phyloP scores from a whole-genome alignment of 2,797 vertebrate species.

The Cichlasoma orientale region DNA sequence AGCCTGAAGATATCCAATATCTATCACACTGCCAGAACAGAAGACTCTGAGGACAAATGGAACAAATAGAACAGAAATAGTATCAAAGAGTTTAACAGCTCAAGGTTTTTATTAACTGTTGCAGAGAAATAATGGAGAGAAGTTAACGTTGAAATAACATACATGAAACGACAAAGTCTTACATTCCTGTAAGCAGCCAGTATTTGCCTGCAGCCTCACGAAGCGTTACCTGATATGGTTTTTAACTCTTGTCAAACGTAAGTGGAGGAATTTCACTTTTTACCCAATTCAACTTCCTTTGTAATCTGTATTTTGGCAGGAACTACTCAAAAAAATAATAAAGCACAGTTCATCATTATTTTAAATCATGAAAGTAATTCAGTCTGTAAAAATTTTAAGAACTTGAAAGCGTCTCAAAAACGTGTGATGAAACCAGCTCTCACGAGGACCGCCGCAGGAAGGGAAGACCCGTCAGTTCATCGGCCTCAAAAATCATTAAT shows the following conservation, averaged over 20 bases:
- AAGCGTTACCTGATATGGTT: accelerated
- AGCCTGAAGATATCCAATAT: not conserved
- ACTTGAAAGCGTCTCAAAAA: not conserved
- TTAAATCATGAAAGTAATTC: slow-evolving; percentile 7
- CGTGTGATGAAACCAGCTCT: not conserved
- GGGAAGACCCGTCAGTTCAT: not conserved
- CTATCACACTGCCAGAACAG: not conserved
- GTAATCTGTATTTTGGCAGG: not conserved
- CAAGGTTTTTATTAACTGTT: not conserved
- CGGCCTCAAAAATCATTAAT: not conserved
- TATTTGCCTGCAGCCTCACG: not conserved
- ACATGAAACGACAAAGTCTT: not conserved
- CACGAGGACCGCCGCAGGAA: not conserved
- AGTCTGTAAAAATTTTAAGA: not conserved
- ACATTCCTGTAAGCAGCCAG: not conserved
- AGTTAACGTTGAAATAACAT: not conserved
- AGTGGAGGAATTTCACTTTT: not conserved
- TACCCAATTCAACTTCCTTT: not conserved
- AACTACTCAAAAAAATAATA: not conserved
- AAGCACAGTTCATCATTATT: not conserved
- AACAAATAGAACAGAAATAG: not conserved
- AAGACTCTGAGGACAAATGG: not conserved
- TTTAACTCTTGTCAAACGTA: not conserved
- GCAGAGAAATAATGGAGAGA: not conserved
- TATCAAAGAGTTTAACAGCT: not conserved